phyloP scores from a whole-genome alignment of 2,888 invertebrate species.

The Andrena flavipes region DNA sequence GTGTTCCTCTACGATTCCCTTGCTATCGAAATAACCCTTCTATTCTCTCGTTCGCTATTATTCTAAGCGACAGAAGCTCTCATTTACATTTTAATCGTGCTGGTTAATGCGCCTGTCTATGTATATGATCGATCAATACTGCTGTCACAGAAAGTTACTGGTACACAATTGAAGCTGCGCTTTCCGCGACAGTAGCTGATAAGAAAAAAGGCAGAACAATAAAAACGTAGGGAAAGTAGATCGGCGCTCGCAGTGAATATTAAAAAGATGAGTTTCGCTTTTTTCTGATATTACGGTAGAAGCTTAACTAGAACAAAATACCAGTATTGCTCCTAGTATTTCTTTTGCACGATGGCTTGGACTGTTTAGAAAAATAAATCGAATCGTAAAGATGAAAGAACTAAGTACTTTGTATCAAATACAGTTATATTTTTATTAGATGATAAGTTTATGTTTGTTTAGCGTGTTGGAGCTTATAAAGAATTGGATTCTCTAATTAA shows the following conservation, averaged over 20 bases:
- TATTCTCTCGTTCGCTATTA: conserved; percentile 32
- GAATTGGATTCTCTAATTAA: neutral
- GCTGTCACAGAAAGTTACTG: conserved; percentile 36
- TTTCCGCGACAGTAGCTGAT: conserved; percentile 16
- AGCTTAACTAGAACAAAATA: neutral
- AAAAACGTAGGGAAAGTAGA: neutral
- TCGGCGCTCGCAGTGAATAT: neutral
- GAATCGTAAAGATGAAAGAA: neutral
- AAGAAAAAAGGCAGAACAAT: neutral
- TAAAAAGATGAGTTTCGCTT: neutral
- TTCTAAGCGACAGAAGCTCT: conserved; percentile 53
- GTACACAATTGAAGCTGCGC: conserved; percentile 1
- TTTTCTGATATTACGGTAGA: neutral
- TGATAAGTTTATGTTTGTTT: no score
- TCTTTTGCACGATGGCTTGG: neutral
- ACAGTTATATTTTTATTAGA: no score
- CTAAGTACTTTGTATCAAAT: no score
- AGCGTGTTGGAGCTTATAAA: neutral
- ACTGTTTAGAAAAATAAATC: neutral
- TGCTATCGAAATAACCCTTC: conserved; percentile 25
- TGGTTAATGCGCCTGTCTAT: conserved; percentile 26
- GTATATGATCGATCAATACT: conserved; percentile 49
- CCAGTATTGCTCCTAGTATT: neutral
- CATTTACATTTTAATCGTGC: conserved; percentile 65
- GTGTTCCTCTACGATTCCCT: neutral